Conservation (phyloP, 2,888 invertebrate species). For the Cheilosia vulpina region DNA sequence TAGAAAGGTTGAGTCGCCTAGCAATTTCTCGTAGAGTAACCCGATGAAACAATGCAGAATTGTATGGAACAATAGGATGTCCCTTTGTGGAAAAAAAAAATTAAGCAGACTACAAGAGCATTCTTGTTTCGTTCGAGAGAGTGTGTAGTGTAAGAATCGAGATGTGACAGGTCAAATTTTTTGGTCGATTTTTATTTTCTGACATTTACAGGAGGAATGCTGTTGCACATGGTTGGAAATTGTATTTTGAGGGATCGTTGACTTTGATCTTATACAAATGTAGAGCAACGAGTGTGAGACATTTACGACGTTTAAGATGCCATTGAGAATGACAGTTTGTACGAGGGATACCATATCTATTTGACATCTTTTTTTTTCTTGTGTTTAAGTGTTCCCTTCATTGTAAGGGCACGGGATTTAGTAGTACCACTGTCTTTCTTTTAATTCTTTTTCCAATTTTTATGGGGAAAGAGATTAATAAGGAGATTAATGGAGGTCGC, state of each 20-base stretch:
- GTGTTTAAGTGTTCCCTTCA: slow-evolving; percentile 20
- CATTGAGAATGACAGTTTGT: slow-evolving; percentile 54
- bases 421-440: neutral
- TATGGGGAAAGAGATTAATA: slow-evolving; percentile 17
- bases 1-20: slow-evolving; percentile 35
- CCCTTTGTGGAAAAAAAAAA: slow-evolving; percentile 38
- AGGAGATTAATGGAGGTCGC: slow-evolving; percentile 41
- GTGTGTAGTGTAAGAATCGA: slow-evolving; percentile 40
- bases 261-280: slow-evolving; percentile 28
- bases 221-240: slow-evolving; percentile 29
- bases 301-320: slow-evolving; percentile 49
- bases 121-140: slow-evolving; percentile 30
- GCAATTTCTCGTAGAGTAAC: slow-evolving; percentile 59
- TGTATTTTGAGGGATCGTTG: neutral
- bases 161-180: slow-evolving; percentile 69
- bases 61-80: slow-evolving; percentile 65
- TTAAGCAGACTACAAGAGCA: slow-evolving; percentile 12
- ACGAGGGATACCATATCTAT: slow-evolving; percentile 53
- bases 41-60: slow-evolving; percentile 73
- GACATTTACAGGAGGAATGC: slow-evolving; percentile 28
- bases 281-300: slow-evolving; percentile 60
- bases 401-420: slow-evolving; percentile 53
- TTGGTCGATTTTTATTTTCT: slow-evolving; percentile 29
- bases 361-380: slow-evolving; percentile 51
- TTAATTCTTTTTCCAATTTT: neutral